Base-by-base conservation (phyloP, 2,888 invertebrate genomes). In the Pterostichus niger region DNA sequence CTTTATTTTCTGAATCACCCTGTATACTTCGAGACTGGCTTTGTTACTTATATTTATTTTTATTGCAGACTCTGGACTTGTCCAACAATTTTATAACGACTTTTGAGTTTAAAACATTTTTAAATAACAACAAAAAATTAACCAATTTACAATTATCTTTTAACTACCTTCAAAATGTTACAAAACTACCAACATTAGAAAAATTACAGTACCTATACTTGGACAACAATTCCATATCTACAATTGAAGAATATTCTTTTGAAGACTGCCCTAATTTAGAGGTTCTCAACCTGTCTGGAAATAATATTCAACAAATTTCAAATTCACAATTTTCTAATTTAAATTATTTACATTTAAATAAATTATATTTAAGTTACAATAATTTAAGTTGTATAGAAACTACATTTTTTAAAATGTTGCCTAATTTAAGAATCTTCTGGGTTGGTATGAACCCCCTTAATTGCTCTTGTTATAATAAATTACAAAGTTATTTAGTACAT, bases 361-460 rank as follows among this genome's bases (percentile, higher is more conserved):
- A 75, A 31, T 13, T 75, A n/a, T 75, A 75, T 52, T 31, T 75
- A 49, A 75, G 13, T 52, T 31, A 75, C n/a, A 75, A 75, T 75
- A 75, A 52, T 75, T 49, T 75, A 11, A 52, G n/a, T 11, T 75
- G 75, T 75, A 75, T 75, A 49, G 24, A 75, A 10, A 6, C 6
- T 9, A 33, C 17, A 31, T 49, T 52, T 31, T 52, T 75, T 4
- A 13, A 11, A 9, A 11, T 33, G 7, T 75, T 75, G 24, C 75
- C 75, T 10, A 75, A 75, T 75, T 75, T 75, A n/a, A 52, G 33
- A n/a, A 75, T 17, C 1, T 17, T 75, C 24, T 75, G 75, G 75
- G 11, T 75, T n/a, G 75, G 75, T 2, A n/a, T 4, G 13, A 75
- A 75, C 31, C 13, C 49, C 31, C 13, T 75, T n/a, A 52, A 11